Conservation (phyloP, 1,140 invertebrate species). For the Hylaeus anthracinus region DNA sequence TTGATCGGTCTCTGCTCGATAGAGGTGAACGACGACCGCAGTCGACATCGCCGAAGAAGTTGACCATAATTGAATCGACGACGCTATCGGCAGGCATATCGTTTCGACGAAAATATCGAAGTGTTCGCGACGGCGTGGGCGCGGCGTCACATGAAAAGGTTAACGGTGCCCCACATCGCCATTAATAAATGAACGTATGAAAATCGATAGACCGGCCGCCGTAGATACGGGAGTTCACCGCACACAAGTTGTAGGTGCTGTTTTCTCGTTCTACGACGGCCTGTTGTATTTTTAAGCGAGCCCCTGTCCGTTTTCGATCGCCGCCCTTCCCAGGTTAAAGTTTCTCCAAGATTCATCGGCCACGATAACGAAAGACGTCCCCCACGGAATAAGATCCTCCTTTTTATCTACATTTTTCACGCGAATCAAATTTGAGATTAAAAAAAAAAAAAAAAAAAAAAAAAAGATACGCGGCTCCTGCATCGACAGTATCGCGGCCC, state of each 20-base stretch:
- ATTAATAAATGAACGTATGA: slow-evolving; percentile 56
- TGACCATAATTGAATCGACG: not conserved
- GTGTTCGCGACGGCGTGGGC: slow-evolving; percentile 11
- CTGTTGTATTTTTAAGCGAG: slow-evolving; percentile 20
- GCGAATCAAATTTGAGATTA: too few relatives aligned
- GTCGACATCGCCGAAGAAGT: not conserved
- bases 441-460: too few relatives aligned
- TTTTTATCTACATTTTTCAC: not conserved
- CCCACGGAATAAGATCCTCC: too few relatives aligned
- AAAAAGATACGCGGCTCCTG: not conserved
- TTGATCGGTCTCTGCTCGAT: too few relatives aligned
- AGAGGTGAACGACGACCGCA: too few relatives aligned
- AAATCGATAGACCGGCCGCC: slow-evolving; percentile 49
- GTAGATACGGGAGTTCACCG: slow-evolving; percentile 22
- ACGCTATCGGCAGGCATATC: too few relatives aligned
- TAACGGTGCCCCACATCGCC: slow-evolving; percentile 52
- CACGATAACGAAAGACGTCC: too few relatives aligned
- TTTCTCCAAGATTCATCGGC: not conserved
- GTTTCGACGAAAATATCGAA: not conserved
- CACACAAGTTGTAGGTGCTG: not conserved
- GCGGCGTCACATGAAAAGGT: slow-evolving; percentile 49
- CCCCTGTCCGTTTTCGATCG: slow-evolving; percentile 27
- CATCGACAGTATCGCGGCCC: not conserved
- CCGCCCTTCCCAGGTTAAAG: not conserved
- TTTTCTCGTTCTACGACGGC: not conserved